A percentile compares a stretch with the other conserved stretches of the same genome.
These are phyloP conservation scores for Zaprionus kolodkinae DNA, from an alignment of 1,140 invertebrate species.

Conservation along the genomic window DNA sequence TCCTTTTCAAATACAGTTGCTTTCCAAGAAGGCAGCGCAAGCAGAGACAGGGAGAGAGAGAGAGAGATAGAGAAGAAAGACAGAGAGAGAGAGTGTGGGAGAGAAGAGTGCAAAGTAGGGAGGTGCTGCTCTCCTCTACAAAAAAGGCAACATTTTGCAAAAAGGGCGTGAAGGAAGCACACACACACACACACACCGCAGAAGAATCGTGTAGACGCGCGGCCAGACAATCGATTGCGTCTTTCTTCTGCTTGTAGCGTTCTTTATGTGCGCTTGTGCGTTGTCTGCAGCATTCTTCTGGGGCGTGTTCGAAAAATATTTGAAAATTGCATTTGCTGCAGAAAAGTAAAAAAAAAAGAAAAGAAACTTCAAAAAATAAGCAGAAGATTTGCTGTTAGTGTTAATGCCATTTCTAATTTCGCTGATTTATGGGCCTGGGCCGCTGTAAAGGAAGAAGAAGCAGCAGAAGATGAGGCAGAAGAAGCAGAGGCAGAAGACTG, in stretches of 20 bases:
- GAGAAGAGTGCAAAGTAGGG: background rate
- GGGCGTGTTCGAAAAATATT: slow-evolving; percentile 58
- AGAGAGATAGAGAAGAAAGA: background rate
- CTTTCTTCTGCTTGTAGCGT: background rate
- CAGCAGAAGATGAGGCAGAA: background rate
- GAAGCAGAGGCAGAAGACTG: background rate
- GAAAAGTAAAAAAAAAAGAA: slow-evolving; percentile 11
- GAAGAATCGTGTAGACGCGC: slow-evolving; percentile 4
- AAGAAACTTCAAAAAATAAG: background rate
- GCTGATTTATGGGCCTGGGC: slow-evolving; percentile 60
- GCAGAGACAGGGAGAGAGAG: background rate
- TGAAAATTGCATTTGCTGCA: slow-evolving; percentile 53
- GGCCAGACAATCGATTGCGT: slow-evolving; percentile 36
- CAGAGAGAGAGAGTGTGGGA: background rate
- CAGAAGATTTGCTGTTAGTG: slow-evolving; percentile 38
- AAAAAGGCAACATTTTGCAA: slow-evolving; percentile 24
- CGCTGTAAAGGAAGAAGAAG: background rate
- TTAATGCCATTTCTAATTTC: slow-evolving; percentile 69
- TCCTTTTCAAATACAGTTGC: slow-evolving; percentile 81
- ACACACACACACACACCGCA: background rate
- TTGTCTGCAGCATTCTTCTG: slow-evolving; percentile 13
- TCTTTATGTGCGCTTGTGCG: background rate
- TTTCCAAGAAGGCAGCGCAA: slow-evolving; percentile 47
- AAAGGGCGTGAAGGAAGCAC: slow-evolving; percentile 23
- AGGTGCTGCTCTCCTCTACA: background rate